phyloP scores from a whole-genome alignment of 1,140 invertebrate species.

The Ceratitis capitata region DNA sequence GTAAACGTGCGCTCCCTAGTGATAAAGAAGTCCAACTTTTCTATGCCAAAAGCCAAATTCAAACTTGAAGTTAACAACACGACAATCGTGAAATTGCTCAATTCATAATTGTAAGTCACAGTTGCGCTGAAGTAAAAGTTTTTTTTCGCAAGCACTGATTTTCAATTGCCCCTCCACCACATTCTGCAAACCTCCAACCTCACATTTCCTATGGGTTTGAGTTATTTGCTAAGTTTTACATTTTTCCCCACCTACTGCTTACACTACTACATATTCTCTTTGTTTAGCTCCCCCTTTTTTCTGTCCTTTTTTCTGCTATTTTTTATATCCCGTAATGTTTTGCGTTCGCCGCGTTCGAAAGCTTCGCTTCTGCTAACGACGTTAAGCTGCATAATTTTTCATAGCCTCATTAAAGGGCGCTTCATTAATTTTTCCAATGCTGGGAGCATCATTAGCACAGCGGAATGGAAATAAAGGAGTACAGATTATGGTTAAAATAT shows the following conservation, averaged over 20 bases:
- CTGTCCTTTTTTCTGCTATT: background rate
- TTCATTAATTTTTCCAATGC: conserved; percentile 36
- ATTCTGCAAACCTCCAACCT: background rate
- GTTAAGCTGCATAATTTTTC: conserved; percentile 37
- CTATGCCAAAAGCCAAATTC: background rate
- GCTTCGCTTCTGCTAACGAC: background rate
- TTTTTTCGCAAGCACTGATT: background rate
- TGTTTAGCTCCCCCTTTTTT: background rate
- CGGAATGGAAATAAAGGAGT: background rate
- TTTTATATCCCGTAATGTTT: background rate
- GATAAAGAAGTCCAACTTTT: background rate
- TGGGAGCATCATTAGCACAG: conserved; percentile 3
- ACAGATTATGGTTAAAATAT: background rate
- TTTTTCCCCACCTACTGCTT: background rate
- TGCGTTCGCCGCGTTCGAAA: background rate
- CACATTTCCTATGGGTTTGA: too few relatives aligned
- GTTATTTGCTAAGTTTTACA: too few relatives aligned
- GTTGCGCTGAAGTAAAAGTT: background rate
- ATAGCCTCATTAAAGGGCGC: conserved; percentile 32
- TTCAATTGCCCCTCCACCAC: background rate
- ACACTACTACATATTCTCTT: background rate
- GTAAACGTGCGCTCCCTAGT: background rate
- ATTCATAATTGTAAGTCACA: background rate
- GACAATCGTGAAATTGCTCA: background rate
- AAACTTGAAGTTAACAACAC: background rate